Percentiles rank a stretch among this genome's conserved stretches.
Conservation (phyloP, 2,797 vertebrate genomes). For the Microcaecilia unicolor region DNA sequence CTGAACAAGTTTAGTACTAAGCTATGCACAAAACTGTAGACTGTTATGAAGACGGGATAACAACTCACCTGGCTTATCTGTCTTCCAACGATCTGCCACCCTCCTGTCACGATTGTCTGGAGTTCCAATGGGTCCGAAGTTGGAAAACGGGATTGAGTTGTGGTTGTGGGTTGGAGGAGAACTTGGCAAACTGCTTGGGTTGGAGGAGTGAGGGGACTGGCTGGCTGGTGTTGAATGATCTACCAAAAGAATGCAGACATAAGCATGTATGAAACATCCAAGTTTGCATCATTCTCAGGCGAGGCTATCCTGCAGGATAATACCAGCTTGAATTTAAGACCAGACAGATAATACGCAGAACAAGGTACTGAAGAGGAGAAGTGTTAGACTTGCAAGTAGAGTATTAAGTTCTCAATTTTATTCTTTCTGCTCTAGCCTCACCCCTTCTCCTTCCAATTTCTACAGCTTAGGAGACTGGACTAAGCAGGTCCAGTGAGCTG, state of each 20-base stretch:
- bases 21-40: accelerated
- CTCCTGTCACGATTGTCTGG: slow-evolving; percentile 87
- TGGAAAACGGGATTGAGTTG: slow-evolving; percentile 81
- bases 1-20: background rate
- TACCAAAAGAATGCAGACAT: slow-evolving; percentile 25
- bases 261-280: slow-evolving; percentile 4
- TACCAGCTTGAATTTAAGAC: background rate
- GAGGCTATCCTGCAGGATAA: slow-evolving; percentile 2
- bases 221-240: slow-evolving; percentile 98
- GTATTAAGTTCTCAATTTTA: no score
- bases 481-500: no score
- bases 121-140: slow-evolving; percentile 91
- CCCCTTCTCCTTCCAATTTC: no score
- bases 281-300: background rate
- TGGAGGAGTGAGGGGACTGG: slow-evolving; percentile 96
- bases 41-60: background rate
- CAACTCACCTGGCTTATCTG: slow-evolving; percentile 77
- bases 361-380: no score
- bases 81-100: slow-evolving; percentile 85
- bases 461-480: no score
- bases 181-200: slow-evolving; percentile 93
- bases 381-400: no score
- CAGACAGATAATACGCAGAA: background rate
- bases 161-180: slow-evolving; percentile 95
- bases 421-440: no score